phyloP scores from a whole-genome alignment of 92 coral and sea anemone species.

The Plumapathes pennacea region DNA sequence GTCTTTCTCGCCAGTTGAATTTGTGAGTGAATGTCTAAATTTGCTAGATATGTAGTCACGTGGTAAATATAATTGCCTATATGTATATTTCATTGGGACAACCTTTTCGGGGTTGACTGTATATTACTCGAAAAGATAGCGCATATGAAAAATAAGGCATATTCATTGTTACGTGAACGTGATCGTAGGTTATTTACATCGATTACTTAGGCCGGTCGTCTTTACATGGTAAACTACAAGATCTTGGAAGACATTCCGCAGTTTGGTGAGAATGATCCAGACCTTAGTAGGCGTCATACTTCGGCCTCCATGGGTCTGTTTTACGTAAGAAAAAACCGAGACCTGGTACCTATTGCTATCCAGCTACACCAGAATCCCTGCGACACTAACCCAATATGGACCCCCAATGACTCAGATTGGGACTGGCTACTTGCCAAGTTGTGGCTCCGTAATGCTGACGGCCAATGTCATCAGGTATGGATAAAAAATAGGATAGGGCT shows the following conservation, averaged over 20 bases:
- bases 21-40: no score
- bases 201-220: slow-evolving; percentile 63
- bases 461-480: slow-evolving; percentile 76
- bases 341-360: slow-evolving; percentile 85
- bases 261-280: slow-evolving; percentile 15
- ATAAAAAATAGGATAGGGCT: no score
- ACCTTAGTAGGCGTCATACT: slow-evolving; percentile 44
- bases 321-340: slow-evolving; percentile 65
- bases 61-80: no score
- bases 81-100: no score
- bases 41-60: no score
- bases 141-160: no score
- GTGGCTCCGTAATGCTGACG: slow-evolving; percentile 79
- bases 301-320: slow-evolving; percentile 67
- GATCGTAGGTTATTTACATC: no score
- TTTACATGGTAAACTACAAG: slow-evolving; percentile 54
- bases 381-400: slow-evolving; percentile 82
- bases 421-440: slow-evolving; percentile 81
- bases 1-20: no score
- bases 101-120: no score
- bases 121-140: no score
- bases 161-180: no score
- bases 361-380: slow-evolving; percentile 73
- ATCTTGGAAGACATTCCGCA: slow-evolving; percentile 55
- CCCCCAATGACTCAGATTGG: slow-evolving; percentile 67